Evolutionary conservation across 2,113 vertebrate species (phyloP), one percentile per base, ranked within the genome.

Genomic region (Craseonycteris thonglongyai): DNA sequence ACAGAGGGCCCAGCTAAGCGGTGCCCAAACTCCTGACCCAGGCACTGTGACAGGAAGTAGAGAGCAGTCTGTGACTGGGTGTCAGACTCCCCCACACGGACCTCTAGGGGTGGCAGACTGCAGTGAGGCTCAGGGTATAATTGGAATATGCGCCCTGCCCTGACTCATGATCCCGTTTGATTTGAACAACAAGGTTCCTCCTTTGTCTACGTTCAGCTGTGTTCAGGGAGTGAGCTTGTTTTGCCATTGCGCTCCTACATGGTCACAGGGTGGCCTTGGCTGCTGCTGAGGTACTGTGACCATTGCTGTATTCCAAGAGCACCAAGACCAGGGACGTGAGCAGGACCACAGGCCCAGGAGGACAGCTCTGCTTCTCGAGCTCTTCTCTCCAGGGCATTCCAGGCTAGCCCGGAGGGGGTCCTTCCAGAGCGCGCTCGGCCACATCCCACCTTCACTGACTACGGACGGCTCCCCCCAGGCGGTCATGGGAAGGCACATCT

Each of bases 11-110:
- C 35, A 22, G 65, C 15, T 38, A 35, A 22, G 45, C 16, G 12
- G 21, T 51, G 63, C 21, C 47, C 45, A 3, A 42, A 56, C 28
- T 68, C 21, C 59, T n/a, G 24, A 18, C 14, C 45, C 45, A n/a
- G n/a, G n/a, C n/a, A n/a, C n/a, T n/a, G n/a, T n/a, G n/a, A n/a
- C 56, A 30, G 54, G 54, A 68, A 24, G 35, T 0, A 0, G 30
- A 51, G 49, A 18, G 30, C 18, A 11, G 49, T 45, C 58, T 61
- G 2, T n/a, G 56, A 61, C 7, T 28, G 21, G 33, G 54, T 26
- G 10, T 59, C n/a, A n/a, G n/a, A n/a, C n/a, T n/a, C n/a, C n/a
- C n/a, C n/a, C n/a, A n/a, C n/a, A n/a, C n/a, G n/a, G n/a, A n/a
- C n/a, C n/a, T n/a, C 49, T 6, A 7, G 26, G 40, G 22, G 16